Conservation (phyloP, 2,797 vertebrate genomes). For the Sparus aurata region DNA sequence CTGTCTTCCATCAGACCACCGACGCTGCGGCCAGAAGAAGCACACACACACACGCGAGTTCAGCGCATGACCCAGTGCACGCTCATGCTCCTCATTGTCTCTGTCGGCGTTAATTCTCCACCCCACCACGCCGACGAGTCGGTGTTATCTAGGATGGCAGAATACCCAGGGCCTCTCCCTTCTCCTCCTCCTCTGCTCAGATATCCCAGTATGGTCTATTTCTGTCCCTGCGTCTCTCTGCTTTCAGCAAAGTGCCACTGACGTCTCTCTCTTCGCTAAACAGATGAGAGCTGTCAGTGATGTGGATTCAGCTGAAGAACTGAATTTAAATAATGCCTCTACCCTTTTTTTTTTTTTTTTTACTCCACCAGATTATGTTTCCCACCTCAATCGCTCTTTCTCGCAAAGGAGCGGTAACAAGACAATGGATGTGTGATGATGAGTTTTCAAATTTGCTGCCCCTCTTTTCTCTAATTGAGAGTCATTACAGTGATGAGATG, state of each 20-base stretch:
- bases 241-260: slow-evolving; percentile 75
- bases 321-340: slow-evolving; percentile 56
- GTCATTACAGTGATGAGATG: slow-evolving; percentile 75
- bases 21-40: slow-evolving; percentile 24
- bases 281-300: slow-evolving; percentile 76
- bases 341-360: slow-evolving; percentile 19
- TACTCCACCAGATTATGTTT: slow-evolving; percentile 53
- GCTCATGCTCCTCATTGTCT: slow-evolving; percentile 55
- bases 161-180: slow-evolving; percentile 74
- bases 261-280: slow-evolving; percentile 73
- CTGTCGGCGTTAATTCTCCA: slow-evolving; percentile 59
- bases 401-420: slow-evolving; percentile 32
- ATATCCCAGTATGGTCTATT: slow-evolving; percentile 80
- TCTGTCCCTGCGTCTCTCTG: slow-evolving; percentile 76
- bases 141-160: slow-evolving; percentile 76
- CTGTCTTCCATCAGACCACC: slow-evolving; percentile 54
- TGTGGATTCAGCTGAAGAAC: slow-evolving; percentile 57
- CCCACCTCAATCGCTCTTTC: slow-evolving; percentile 49
- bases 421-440: slow-evolving; percentile 59
- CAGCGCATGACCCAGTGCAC: slow-evolving; percentile 41
- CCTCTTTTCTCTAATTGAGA: slow-evolving; percentile 62
- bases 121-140: slow-evolving; percentile 49
- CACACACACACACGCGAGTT: slow-evolving; percentile 17
- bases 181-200: slow-evolving; percentile 65
- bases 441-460: slow-evolving; percentile 57